A percentile compares a stretch with the other conserved stretches of the same genome.
Evolutionary conservation across 23 tunicate species (phyloP).

Genomic region (Phallusia fumigata): DNA sequence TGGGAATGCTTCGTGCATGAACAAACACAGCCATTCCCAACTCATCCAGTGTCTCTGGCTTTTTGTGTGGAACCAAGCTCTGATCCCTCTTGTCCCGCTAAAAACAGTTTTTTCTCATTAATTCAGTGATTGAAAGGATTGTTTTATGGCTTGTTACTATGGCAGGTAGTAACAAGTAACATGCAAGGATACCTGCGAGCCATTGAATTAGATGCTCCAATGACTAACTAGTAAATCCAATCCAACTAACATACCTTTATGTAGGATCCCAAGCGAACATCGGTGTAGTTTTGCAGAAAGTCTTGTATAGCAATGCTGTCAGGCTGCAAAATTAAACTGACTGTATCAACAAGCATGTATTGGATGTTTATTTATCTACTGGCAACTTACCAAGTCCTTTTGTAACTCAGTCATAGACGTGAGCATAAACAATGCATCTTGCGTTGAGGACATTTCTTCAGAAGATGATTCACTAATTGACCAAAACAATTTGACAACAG

Average conservation of each 20-base stretch:
- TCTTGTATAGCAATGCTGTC: neutral
- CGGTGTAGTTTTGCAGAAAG: neutral
- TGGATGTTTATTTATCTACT: neutral
- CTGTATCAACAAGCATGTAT: neutral
- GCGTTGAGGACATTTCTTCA: neutral
- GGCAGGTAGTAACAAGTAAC: too few relatives aligned
- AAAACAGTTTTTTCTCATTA: neutral
- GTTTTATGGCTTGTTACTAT: too few relatives aligned
- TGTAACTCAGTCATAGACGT: neutral
- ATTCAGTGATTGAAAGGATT: too few relatives aligned
- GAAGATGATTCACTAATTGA: too few relatives aligned
- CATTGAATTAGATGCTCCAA: too few relatives aligned
- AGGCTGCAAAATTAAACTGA: neutral
- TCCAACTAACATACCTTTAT: neutral
- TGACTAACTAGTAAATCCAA: too few relatives aligned
- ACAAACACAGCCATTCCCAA: neutral
- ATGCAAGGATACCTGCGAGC: too few relatives aligned
- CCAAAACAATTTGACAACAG: too few relatives aligned
- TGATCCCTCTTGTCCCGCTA: neutral
- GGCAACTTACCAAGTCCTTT: neutral
- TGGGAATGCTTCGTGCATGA: conserved; percentile 13
- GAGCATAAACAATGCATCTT: conserved; percentile 3
- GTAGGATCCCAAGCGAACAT: neutral
- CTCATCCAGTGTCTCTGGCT: conserved; percentile 14
- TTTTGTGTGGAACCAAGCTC: neutral